Conservation (phyloP, 2,888 invertebrate species). For the Macrophya annulata region DNA sequence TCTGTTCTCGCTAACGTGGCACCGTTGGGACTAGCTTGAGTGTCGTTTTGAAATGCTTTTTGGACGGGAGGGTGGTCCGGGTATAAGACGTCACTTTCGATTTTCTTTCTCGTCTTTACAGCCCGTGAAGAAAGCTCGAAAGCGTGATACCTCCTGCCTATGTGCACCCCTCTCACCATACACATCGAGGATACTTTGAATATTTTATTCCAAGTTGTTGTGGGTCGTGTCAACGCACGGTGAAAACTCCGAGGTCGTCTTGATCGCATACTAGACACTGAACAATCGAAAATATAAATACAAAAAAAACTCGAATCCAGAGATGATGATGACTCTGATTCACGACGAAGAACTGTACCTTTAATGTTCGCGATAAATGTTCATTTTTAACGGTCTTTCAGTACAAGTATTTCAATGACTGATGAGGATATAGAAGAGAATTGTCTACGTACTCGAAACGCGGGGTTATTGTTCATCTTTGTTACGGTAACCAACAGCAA, state of each 20-base stretch:
- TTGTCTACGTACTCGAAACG: too few species aligned
- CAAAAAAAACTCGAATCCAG: background rate
- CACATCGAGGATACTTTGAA: slow-evolving; percentile 16
- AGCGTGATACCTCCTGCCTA: background rate
- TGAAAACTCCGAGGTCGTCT: background rate
- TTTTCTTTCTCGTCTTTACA: slow-evolving; percentile 57
- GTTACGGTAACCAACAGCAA: background rate
- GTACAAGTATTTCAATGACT: too few species aligned
- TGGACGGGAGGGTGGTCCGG: slow-evolving; percentile 30
- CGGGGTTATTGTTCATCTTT: background rate
- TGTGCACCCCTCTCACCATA: background rate
- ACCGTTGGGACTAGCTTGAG: slow-evolving; percentile 15
- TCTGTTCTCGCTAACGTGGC: slow-evolving; percentile 30
- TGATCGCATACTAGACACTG: background rate
- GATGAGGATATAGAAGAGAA: too few species aligned
- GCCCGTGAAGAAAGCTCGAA: slow-evolving; percentile 16
- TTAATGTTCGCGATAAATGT: too few species aligned
- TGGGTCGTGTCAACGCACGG: slow-evolving; percentile 15
- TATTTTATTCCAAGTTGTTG: slow-evolving; percentile 6
- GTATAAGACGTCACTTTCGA: slow-evolving; percentile 53
- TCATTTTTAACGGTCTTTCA: too few species aligned
- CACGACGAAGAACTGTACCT: background rate
- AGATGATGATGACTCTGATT: background rate
- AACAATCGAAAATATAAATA: background rate
- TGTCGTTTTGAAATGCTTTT: slow-evolving; percentile 53